Conservation (phyloP, 2,113 vertebrate genomes). For the Coturnix japonica region DNA sequence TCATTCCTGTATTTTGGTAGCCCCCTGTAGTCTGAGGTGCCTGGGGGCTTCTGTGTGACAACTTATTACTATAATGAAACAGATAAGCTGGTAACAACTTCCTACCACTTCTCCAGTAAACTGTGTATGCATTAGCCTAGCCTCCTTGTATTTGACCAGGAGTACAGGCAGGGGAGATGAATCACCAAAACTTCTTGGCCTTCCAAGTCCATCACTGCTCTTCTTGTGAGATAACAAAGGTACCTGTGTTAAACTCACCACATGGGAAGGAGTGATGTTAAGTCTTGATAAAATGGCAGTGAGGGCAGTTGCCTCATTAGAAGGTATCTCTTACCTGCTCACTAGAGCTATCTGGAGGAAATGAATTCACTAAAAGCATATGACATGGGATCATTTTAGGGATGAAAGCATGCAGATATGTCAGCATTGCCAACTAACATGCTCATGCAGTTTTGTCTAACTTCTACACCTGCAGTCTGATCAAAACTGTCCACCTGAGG, state of each 20-base stretch:
- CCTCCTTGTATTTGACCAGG: background rate
- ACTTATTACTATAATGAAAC: background rate
- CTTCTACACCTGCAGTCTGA: background rate
- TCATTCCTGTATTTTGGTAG: background rate
- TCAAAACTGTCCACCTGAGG: background rate
- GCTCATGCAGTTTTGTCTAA: background rate
- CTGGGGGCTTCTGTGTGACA: background rate
- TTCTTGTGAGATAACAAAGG: background rate
- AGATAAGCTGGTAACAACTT: background rate
- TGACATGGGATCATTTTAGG: background rate
- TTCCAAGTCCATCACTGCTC: background rate
- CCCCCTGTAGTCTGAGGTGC: background rate
- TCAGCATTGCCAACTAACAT: background rate
- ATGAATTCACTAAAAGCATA: background rate
- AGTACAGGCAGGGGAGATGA: background rate
- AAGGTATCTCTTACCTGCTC: background rate
- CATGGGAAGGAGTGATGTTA: background rate
- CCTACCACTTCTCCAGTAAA: background rate
- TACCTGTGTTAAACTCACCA: background rate
- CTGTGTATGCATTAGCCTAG: background rate
- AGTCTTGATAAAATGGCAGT: background rate
- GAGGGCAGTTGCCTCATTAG: background rate
- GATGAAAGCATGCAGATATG: background rate
- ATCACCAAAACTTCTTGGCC: background rate
- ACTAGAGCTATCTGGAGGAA: background rate